Evolutionary conservation across 2,888 invertebrate genomes (phyloP), one percentile per base, ranked within the genome.

Genomic region (Lysandra bellargus): DNA sequence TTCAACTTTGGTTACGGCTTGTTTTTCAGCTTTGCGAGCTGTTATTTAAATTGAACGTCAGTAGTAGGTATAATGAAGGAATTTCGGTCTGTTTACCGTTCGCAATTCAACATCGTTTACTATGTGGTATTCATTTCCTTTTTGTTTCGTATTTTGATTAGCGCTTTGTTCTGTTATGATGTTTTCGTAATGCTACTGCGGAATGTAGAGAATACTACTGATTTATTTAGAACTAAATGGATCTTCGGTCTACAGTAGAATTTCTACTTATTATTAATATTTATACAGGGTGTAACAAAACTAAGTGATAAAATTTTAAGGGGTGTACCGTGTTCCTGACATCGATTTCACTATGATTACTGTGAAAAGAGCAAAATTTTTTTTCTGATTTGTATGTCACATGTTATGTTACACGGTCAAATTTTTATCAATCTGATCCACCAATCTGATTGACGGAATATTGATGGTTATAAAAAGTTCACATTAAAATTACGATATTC

Each of bases 21-120:
- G 94, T 94, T 94, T 94, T 94, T 94, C 94, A 94, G 94, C 94
- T 92, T 93, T 92, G 90, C 92, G 90, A 92, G 89, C 90, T 94
- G 94, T 94, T 94, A 94, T 94, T 94, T 94, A 94, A 94, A 94
- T 94, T 94, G 94, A 91, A 93, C 91, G 90, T 87, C 86, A 92
- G 92, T 91, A 93, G 92, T 88, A 86, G 84, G 84, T 85, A 88
- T 92, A 91, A 92, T 93, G 91, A 92, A 92, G 92, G 92, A 92
- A 92, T 93, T 92, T 88, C 82, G 83, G 84, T 85, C 86, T 88
- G 85, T 86, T 85, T 86, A 84, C 83, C 83, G 84, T 81, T 80
- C 81, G 84, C 84, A 83, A 84, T 84, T 84, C 79, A 78, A 82
- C 83, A 83, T 84, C 80, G 83, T 83, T 81, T 82, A 82, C 81